Percentiles rank a stretch among this genome's conserved stretches.
Evolutionary conservation across 2,888 invertebrate species (phyloP).

Genomic region (Amitus sp.): DNA sequence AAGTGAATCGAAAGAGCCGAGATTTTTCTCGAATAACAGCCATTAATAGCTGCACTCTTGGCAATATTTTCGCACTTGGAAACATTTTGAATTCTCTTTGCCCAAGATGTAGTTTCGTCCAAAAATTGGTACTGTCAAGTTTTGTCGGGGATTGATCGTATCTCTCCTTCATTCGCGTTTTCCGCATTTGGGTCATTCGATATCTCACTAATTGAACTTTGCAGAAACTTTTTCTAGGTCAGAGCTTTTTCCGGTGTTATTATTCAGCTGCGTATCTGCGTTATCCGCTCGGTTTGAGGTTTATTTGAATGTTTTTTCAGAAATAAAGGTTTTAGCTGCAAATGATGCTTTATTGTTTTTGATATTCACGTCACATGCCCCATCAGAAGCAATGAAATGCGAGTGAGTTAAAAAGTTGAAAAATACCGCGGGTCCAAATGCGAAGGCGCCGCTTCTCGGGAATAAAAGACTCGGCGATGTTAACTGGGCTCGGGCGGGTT

Average conservation of each 20-base stretch:
- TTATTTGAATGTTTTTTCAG: not conserved
- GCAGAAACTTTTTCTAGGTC: slow-evolving; percentile 4
- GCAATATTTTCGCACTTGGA: no score
- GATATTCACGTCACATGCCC: not conserved
- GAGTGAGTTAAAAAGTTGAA: not conserved
- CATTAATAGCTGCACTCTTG: no score
- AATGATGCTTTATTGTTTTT: not conserved
- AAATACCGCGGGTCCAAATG: not conserved
- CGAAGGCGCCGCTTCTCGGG: not conserved
- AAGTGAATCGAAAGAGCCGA: no score
- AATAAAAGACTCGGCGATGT: no score
- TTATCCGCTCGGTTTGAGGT: not conserved
- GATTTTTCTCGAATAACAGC: no score
- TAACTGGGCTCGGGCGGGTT: not conserved
- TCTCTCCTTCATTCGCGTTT: not conserved
- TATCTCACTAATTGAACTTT: slow-evolving; percentile 3
- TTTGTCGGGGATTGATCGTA: not conserved
- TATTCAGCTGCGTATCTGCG: not conserved
- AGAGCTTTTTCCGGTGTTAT: not conserved
- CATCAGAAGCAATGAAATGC: not conserved
- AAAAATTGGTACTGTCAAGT: no score
- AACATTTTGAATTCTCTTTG: no score
- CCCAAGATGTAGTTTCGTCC: no score
- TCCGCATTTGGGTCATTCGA: not conserved
- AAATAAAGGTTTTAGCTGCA: not conserved